A percentile compares a stretch with the other conserved stretches of the same genome.
Evolutionary conservation across 2,113 vertebrate genomes (phyloP).

Genomic region (Nymphicus hollandicus): DNA sequence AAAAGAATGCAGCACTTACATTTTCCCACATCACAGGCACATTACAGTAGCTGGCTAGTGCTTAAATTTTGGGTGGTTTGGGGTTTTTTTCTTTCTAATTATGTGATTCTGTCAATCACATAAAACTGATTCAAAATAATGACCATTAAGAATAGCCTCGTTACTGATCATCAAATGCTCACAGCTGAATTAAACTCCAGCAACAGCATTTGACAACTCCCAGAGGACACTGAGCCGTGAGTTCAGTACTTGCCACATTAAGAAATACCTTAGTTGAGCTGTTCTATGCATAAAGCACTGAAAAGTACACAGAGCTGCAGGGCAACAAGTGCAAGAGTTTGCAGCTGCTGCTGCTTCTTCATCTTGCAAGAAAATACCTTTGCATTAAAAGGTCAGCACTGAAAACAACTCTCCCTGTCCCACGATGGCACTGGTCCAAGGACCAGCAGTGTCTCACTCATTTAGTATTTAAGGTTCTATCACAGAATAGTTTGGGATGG

Average conservation of each 20-base stretch:
- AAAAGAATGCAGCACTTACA: accelerated
- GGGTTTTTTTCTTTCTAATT: neutral
- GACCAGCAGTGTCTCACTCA: neutral
- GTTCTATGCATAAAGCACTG: neutral
- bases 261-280: neutral
- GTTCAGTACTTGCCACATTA: neutral
- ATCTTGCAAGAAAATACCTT: neutral
- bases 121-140: constrained; percentile 28
- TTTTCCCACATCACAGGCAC: neutral
- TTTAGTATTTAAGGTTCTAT: neutral
- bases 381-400: neutral
- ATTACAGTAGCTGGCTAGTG: neutral
- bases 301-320: neutral
- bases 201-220: neutral
- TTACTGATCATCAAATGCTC: neutral
- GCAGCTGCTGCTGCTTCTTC: neutral
- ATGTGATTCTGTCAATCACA: neutral
- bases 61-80: neutral
- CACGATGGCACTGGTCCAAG: neutral
- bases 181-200: neutral
- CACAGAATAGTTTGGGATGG: neutral
- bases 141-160: neutral
- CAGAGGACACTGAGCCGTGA: neutral
- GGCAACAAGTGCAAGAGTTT: neutral
- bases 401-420: neutral